These are phyloP conservation scores for Meloidogyne exigua DNA, from an alignment of 1,140 invertebrate species.

Conservation along the genomic window DNA sequence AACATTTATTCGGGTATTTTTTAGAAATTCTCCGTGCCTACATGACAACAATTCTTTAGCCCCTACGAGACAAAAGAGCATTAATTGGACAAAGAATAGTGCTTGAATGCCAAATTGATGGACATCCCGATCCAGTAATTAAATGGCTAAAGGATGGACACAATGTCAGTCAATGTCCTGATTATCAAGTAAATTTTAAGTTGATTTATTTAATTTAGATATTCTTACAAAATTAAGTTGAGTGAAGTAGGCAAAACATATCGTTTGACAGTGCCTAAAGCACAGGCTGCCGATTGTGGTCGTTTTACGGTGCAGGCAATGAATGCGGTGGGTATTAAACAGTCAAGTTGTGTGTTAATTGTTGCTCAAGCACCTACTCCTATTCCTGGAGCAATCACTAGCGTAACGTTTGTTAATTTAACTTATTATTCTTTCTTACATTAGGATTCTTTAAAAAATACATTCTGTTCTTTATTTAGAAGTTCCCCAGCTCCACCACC, in stretches of 20 bases:
- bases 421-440: constrained; percentile 3
- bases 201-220: constrained; percentile 9
- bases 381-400: constrained; percentile 53
- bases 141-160: constrained; percentile 58
- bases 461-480: too few relatives aligned
- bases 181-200: constrained; percentile 50
- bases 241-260: constrained; percentile 51
- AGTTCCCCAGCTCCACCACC: constrained; percentile 58
- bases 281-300: constrained; percentile 55
- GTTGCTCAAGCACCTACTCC: constrained; percentile 63
- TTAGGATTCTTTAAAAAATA: constrained; percentile 4
- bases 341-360: constrained; percentile 62
- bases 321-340: constrained; percentile 60
- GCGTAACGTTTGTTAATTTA: constrained; percentile 47
- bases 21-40: too few relatives aligned
- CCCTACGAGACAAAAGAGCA: constrained; percentile 56
- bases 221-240: constrained; percentile 39
- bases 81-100: constrained; percentile 58
- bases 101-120: constrained; percentile 62
- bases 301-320: constrained; percentile 62
- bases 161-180: constrained; percentile 59
- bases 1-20: constrained; percentile 19
- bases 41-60: constrained; percentile 36
- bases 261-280: constrained; percentile 44
- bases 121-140: constrained; percentile 55